These are phyloP conservation scores for Castor canadensis DNA, from an alignment of 2,113 vertebrate species.

Conservation along the genomic window DNA sequence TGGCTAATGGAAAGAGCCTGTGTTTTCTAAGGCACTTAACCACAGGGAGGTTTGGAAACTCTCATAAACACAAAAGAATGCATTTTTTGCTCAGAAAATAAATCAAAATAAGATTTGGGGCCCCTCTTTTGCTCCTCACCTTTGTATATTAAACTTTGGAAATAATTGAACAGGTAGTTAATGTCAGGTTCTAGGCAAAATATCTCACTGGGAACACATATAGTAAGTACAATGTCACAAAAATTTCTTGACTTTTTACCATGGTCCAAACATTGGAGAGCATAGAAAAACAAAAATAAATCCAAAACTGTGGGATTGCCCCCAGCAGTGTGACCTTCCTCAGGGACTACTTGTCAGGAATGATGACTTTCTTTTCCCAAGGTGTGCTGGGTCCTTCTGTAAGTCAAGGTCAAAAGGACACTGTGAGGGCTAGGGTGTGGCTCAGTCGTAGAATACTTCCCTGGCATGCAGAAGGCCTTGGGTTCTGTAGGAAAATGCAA, in stretches of 20 bases:
- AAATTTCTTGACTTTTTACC: constrained; percentile 7
- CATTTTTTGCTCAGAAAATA: constrained; percentile 50
- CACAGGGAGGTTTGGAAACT: constrained; percentile 61
- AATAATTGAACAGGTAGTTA: not conserved
- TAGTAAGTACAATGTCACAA: not conserved
- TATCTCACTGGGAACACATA: not conserved
- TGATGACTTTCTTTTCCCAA: not conserved
- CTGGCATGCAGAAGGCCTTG: too few species aligned
- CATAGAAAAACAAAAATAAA: constrained; percentile 7
- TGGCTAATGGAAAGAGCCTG: constrained; percentile 66
- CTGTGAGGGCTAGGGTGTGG: too few species aligned
- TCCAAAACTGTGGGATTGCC: not conserved
- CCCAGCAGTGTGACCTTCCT: not conserved
- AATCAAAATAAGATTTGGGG: not conserved
- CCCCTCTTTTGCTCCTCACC: constrained; percentile 45
- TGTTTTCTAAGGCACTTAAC: constrained; percentile 70
- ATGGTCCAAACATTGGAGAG: constrained; percentile 6
- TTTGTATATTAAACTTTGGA: constrained; percentile 44
- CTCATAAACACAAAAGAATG: constrained; percentile 61
- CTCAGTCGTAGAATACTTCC: too few species aligned
- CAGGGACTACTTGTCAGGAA: not conserved
- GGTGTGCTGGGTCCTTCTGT: not conserved
- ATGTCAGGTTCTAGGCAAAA: not conserved
- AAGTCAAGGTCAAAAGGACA: not conserved
- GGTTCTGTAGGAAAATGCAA: too few species aligned